Evolutionary conservation across 2,888 invertebrate genomes (phyloP).

Genomic region (Pristionchus fissidentatus): DNA sequence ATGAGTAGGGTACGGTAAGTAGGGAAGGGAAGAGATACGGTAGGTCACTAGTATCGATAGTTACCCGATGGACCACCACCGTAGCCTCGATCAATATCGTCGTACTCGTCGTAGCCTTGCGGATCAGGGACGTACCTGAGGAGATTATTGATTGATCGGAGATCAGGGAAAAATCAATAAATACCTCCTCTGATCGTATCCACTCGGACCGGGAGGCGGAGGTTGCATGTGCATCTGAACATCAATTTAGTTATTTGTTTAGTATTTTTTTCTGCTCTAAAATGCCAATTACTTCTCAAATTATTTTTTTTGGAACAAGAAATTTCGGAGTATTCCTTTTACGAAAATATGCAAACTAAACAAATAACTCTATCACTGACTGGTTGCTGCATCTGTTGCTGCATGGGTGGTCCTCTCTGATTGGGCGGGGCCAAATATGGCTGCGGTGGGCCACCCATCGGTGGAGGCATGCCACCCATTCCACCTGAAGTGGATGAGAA

Average conservation of each 20-base stretch:
- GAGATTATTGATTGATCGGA: conserved; percentile 16
- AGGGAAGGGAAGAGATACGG: neutral
- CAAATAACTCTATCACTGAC: no score
- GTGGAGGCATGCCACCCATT: neutral
- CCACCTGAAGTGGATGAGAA: neutral
- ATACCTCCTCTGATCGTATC: conserved; percentile 28
- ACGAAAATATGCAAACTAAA: no score
- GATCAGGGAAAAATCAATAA: neutral
- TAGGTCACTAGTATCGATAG: conserved; percentile 26
- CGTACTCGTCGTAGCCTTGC: conserved; percentile 71
- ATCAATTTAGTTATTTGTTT: no score
- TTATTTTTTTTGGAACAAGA: no score
- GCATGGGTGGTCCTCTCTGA: conserved; percentile 7
- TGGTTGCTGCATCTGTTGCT: neutral
- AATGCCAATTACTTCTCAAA: no score
- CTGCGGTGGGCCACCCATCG: neutral
- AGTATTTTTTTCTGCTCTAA: no score
- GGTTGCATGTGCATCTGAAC: conserved; percentile 5
- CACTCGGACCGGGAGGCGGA: conserved; percentile 3
- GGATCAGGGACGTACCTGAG: conserved; percentile 50
- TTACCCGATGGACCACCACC: neutral
- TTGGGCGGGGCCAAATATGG: conserved; percentile 19
- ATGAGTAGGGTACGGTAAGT: conserved; percentile 14
- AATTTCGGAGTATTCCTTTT: no score
- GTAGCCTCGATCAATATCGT: conserved; percentile 54